Evolutionary conservation across 1,140 invertebrate species (phyloP), one percentile per base, ranked within the genome.

Genomic region (Sogatella furcifera): DNA sequence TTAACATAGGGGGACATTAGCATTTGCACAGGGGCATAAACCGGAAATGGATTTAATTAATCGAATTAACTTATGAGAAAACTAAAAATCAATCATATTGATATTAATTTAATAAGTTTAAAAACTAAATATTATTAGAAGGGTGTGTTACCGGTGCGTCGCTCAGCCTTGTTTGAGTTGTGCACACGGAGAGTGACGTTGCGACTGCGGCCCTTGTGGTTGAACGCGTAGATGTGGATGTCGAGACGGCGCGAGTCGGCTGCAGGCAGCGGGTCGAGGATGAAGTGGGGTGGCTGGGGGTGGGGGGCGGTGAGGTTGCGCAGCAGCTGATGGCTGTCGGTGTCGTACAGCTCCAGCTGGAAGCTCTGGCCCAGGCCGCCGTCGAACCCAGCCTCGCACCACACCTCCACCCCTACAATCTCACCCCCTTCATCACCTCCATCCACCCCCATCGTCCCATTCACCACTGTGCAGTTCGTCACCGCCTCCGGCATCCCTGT

Each of bases 131-230:
- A n/a, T n/a, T n/a, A n/a, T n/a, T n/a, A n/a, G n/a, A n/a, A n/a
- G n/a, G 24, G 6, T 28, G 24, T 28, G 5, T 59, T 19, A 85
- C 86, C 84, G 69, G 84, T 88, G 66, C 86, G 82, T 72, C 85
- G 87, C 69, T 89, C 86, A n/a, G 88, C 86, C 61, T 84, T 80
- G 70, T 87, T 89, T 5, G 89, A 73, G 1, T 86, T 90, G 62
- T 81, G 84, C 15, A 85, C 83, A 65, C 83, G 81, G 52, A 84
- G 71, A n/a, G 80, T 77, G 0, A 81, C 80, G 54, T 80, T 78
- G 22, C 81, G 77, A 69, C 85, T 88, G 54, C 78, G 76, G 38
- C 87, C 87, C 65, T 81, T 84, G 41, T 79, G 77, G 70, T 91
- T 91, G 65, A 80, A 79, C 34, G 88, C 83, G 68, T 85, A 88